phyloP scores from a whole-genome alignment of 2,113 vertebrate species.

The Atherinomorus stipes region DNA sequence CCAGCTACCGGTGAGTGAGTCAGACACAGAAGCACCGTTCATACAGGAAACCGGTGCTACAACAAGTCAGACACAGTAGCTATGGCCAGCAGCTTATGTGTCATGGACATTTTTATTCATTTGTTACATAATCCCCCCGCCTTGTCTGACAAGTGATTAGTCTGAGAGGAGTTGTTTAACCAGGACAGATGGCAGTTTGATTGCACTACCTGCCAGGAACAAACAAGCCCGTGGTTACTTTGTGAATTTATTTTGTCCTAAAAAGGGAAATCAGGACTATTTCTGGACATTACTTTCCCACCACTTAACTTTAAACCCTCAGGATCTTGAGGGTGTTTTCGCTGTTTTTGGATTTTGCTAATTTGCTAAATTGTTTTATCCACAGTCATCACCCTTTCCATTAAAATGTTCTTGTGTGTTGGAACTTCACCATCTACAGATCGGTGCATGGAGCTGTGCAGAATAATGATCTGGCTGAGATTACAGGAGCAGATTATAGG shows the following conservation, averaged over 20 bases:
- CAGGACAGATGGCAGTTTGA: conserved; percentile 66
- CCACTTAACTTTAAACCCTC: no score
- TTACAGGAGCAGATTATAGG: no score
- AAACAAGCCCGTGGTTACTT: conserved; percentile 8
- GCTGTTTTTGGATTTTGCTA: no score
- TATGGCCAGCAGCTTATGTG: conserved; percentile 36
- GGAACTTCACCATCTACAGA: no score
- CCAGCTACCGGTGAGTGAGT: background rate
- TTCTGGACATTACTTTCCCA: no score
- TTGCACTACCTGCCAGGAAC: conserved; percentile 53
- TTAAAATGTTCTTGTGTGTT: no score
- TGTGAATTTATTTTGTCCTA: background rate
- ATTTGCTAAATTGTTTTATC: no score
- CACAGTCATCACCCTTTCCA: no score
- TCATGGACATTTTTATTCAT: conserved; percentile 47
- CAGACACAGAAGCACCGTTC: conserved; percentile 14
- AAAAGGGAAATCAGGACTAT: background rate
- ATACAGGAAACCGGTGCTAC: conserved; percentile 5
- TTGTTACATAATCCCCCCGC: conserved; percentile 56
- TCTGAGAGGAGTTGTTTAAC: conserved; percentile 60
- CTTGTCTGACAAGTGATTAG: conserved; percentile 61
- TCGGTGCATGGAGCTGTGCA: no score
- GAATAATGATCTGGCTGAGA: no score
- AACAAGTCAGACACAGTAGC: conserved; percentile 33
- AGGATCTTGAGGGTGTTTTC: no score